Evolutionary conservation across 1,140 invertebrate species (phyloP), one percentile per base, ranked within the genome.

Genomic region (Zaprionus inermis): DNA sequence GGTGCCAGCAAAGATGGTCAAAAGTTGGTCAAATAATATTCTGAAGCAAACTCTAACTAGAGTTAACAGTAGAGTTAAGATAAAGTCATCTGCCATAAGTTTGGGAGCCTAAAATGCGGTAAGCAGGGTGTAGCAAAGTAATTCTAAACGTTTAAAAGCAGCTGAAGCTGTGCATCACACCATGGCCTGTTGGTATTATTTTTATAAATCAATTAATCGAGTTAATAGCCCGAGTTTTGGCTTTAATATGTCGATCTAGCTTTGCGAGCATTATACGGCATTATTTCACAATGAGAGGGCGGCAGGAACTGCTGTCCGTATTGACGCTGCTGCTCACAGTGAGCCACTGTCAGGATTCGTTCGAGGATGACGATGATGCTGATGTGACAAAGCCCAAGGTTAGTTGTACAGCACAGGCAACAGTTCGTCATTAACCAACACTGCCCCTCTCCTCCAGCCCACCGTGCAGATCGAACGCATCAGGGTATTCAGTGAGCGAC

Each of bases 401-500:
- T 61, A 41, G 2, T 56, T 41, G n/a, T n/a, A 41, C 6, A n/a
- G 14, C 4, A 16, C 5, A 38, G 28, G 28, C 6, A 2, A 28
- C 6, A 28, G 28, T 28, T 28, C 2, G 36, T n/a, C 36, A 9
- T 14, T 41, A 41, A 41, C 6, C 38, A 41, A 41, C 6, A 38
- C 36, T 7, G 11, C 12, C 30, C 20, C 28, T 49, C 10, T 18
- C 0, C 77, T 73, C 9, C 30, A 85, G 81, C 57, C 52, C 14
- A 65, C 28, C 0, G 3, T 77, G 1, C 44, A 28, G 0, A 76
- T 86, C 4, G 64, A 66, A 1, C 59, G 72, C 16, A 63, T 88
- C 24, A 72, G 67, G 16, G 56, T 78, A 0, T 65, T 60, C 24
- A 77, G 77, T 2, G 84, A 88, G 3, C 44, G 59, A 0, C 71